phyloP scores from a whole-genome alignment of 2,797 vertebrate species.

The Cryptoprocta ferox region DNA sequence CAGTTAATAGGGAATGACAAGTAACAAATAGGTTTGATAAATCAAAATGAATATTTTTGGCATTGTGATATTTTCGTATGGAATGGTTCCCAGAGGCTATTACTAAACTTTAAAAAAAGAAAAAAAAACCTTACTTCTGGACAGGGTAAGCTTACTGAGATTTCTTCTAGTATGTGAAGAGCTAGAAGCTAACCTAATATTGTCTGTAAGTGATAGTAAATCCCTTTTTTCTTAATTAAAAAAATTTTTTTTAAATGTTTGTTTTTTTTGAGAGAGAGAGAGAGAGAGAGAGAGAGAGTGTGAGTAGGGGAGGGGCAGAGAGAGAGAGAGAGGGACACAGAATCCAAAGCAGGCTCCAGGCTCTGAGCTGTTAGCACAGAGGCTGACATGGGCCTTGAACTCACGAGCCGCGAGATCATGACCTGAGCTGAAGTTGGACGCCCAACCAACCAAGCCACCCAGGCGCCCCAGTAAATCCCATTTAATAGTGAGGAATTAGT shows the following conservation, averaged over 20 bases:
- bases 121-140: neutral
- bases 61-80: neutral
- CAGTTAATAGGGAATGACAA: neutral
- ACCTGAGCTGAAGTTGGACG: no score
- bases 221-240: neutral
- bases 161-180: conserved; percentile 22
- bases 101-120: neutral
- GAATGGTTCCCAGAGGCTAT: neutral
- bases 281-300: no score
- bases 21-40: neutral
- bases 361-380: no score
- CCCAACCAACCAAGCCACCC: no score
- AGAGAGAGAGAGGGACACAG: no score
- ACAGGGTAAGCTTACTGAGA: neutral
- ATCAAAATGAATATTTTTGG: neutral
- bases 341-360: no score
- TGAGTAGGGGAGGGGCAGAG: no score
- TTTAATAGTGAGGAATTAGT: neutral
- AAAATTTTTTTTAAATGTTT: no score
- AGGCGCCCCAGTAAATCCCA: neutral
- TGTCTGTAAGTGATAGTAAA: neutral
- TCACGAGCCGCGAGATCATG: no score
- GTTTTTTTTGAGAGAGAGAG: no score
- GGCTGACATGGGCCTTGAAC: no score
- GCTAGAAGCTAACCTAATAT: neutral